A percentile compares a stretch with the other conserved stretches of the same genome.
These are phyloP conservation scores for Heliconius himera DNA, from an alignment of 1,140 invertebrate genomes.

Conservation along the genomic window DNA sequence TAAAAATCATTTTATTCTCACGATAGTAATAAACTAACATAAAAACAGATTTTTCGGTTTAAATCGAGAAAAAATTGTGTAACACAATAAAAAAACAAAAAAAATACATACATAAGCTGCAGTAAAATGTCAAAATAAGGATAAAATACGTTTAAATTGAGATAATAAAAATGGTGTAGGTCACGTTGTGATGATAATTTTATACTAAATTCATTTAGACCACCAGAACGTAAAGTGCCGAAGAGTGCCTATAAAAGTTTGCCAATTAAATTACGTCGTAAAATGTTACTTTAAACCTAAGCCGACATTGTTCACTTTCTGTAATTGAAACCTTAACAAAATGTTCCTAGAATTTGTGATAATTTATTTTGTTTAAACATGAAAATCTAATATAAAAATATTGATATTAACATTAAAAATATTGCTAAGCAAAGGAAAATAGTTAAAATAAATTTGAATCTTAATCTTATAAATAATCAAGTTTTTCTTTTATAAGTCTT, in stretches of 20 bases:
- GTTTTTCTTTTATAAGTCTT: neutral
- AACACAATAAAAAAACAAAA: neutral
- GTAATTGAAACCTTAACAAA: conserved; percentile 57
- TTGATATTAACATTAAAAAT: neutral
- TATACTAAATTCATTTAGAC: conserved; percentile 44
- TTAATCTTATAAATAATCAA: neutral
- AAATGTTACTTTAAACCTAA: conserved; percentile 69
- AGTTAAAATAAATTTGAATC: neutral
- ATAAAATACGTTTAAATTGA: neutral
- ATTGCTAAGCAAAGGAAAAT: neutral
- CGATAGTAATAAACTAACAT: neutral
- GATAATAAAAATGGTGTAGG: conserved; percentile 8
- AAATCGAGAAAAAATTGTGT: no score
- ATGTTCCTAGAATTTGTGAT: neutral
- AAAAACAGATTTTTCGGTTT: neutral
- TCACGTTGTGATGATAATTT: conserved; percentile 1
- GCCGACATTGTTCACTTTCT: conserved; percentile 55
- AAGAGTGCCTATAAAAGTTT: conserved; percentile 52
- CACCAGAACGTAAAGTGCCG: conserved; percentile 49
- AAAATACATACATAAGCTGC: neutral
- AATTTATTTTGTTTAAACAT: neutral
- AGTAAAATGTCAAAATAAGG: neutral
- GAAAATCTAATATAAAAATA: neutral
- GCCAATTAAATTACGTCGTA: conserved; percentile 59
- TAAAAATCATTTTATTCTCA: conserved; percentile 10